These are phyloP conservation scores for Anneissia japonica DNA, from an alignment of 35 echinoderm and acorn worm genomes.

Conservation along the genomic window DNA sequence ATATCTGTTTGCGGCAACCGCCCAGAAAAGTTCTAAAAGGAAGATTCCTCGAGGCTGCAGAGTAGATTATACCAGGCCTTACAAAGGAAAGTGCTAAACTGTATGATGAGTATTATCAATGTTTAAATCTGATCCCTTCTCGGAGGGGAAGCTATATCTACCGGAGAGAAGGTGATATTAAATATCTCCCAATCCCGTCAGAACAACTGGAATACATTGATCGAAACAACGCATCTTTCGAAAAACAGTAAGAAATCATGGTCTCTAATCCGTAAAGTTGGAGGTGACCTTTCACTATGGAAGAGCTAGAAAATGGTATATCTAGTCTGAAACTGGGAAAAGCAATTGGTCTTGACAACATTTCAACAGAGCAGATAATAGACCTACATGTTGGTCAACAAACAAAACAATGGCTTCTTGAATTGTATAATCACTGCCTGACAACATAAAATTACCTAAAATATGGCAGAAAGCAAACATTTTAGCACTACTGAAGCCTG, in stretches of 20 bases:
- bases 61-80: conserved; percentile 19
- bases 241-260: neutral
- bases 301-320: neutral
- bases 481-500: no score
- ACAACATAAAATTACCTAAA: conserved; percentile 27
- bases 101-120: conserved; percentile 6
- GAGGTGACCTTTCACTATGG: neutral
- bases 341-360: conserved; percentile 19
- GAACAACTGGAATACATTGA: no score
- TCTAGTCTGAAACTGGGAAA: neutral
- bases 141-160: no score
- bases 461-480: no score
- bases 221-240: no score
- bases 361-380: conserved; percentile 37
- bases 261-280: neutral
- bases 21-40: neutral
- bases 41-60: conserved; percentile 10
- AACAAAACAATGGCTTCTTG: conserved; percentile 16
- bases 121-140: no score
- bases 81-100: conserved; percentile 14
- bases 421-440: conserved; percentile 36
- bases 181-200: no score
- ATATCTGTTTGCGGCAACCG: neutral
- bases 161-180: no score
- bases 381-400: conserved; percentile 5